Percentiles rank a stretch among this genome's conserved stretches.
These are phyloP conservation scores for Sthenelais limicola DNA, from an alignment of 2,888 invertebrate genomes.

Conservation along the genomic window DNA sequence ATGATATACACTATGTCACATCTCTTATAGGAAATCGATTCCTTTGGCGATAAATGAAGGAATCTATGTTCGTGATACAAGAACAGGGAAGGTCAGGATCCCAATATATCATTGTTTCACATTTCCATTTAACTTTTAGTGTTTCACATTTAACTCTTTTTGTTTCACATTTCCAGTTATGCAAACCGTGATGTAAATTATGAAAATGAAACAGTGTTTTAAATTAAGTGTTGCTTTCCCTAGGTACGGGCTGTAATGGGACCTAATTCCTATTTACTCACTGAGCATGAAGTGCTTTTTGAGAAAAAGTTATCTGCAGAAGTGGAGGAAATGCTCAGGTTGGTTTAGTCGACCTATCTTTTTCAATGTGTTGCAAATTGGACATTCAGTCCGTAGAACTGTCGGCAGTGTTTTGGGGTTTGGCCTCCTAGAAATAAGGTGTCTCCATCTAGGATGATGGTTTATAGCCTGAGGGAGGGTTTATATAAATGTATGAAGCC, in stretches of 20 bases:
- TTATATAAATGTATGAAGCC: too few relatives aligned
- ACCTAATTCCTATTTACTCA: conserved; percentile 64
- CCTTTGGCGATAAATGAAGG: conserved; percentile 66
- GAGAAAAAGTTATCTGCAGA: conserved; percentile 58
- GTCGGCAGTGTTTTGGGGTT: too few relatives aligned
- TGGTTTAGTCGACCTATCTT: too few relatives aligned
- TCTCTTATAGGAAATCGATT: conserved; percentile 58
- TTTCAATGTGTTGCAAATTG: too few relatives aligned
- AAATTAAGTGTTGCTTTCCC: neutral
- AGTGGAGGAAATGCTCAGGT: conserved; percentile 63
- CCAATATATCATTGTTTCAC: neutral
- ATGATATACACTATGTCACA: too few relatives aligned
- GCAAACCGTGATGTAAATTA: neutral
- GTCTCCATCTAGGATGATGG: too few relatives aligned
- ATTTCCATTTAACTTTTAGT: neutral
- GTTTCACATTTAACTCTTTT: neutral
- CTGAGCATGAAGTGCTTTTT: conserved; percentile 63
- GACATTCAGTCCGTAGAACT: too few relatives aligned
- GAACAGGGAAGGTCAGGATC: conserved; percentile 59
- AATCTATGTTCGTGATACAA: conserved; percentile 61
- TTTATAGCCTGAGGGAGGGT: too few relatives aligned
- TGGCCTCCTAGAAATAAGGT: too few relatives aligned
- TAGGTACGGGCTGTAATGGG: conserved; percentile 66
- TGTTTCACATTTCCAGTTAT: too few relatives aligned
- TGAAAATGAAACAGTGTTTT: neutral